Conservation (phyloP, 2,888 invertebrate genomes). For the Catonia carolina region DNA sequence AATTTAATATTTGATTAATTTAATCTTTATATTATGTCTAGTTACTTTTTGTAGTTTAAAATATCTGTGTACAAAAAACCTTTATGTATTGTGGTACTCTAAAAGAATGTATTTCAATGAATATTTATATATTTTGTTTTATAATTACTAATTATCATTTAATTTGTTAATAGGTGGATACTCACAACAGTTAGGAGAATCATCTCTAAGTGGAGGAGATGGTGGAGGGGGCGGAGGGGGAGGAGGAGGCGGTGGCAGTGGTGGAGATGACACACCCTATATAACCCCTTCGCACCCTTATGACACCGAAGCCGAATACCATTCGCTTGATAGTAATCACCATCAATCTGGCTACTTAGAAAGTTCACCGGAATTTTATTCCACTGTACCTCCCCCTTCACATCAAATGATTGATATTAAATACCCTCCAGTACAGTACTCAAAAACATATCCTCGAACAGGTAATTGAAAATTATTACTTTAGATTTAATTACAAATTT, state of each 20-base stretch:
- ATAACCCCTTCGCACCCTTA: constrained; percentile 38
- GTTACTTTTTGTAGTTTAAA: too few species aligned
- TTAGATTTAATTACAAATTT: too few species aligned
- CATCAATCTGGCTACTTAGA: constrained; percentile 57
- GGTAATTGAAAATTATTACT: constrained; percentile 19
- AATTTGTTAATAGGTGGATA: constrained; percentile 36
- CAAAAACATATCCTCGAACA: constrained; percentile 61
- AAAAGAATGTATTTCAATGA: too few species aligned
- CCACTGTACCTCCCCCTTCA: constrained; percentile 43
- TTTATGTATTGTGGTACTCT: too few species aligned
- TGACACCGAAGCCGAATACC: constrained; percentile 52
- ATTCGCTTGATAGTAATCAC: constrained; percentile 48
- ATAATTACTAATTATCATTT: background rate
- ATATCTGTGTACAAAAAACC: too few species aligned
- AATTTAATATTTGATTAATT: too few species aligned
- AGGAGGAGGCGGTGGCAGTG: constrained; percentile 33
- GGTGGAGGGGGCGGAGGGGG: constrained; percentile 33
- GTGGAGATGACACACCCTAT: constrained; percentile 36
- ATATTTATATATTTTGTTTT: too few species aligned
- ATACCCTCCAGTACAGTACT: constrained; percentile 58
- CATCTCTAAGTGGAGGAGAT: constrained; percentile 26
- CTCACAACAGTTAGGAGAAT: constrained; percentile 38
- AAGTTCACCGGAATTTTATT: constrained; percentile 68
- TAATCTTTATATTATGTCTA: too few species aligned
- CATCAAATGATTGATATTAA: constrained; percentile 54